phyloP scores from a whole-genome alignment of 2,113 vertebrate genomes.

The Ahaetulla prasina region DNA sequence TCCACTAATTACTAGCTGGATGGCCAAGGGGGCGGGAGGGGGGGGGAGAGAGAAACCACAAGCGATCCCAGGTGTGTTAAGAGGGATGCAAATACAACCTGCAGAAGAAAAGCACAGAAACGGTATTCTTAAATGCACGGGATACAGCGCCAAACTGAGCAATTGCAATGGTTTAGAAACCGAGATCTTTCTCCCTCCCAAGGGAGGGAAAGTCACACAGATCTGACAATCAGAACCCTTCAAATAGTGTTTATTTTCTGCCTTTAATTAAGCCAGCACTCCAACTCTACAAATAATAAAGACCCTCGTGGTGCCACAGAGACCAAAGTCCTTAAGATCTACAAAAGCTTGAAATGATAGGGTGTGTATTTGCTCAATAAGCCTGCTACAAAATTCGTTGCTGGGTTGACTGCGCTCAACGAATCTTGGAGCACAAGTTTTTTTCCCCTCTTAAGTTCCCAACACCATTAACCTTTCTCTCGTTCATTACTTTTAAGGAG shows the following conservation, averaged over 20 bases:
- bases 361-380: background rate
- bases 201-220: background rate
- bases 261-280: background rate
- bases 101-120: background rate
- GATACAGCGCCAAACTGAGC: background rate
- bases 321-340: background rate
- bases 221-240: background rate
- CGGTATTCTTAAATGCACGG: background rate
- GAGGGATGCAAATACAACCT: background rate
- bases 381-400: background rate
- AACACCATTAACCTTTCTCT: background rate
- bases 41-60: background rate
- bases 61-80: background rate
- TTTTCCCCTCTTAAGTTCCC: no score
- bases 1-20: background rate
- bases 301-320: background rate
- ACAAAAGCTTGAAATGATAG: background rate
- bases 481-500: background rate
- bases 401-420: background rate
- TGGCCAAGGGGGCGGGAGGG: background rate
- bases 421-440: background rate
- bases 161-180: background rate
- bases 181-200: background rate
- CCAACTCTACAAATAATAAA: background rate
- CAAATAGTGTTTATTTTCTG: background rate